Evolutionary conservation across 2,888 invertebrate species (phyloP).

Genomic region (Andrena haemorrhoa): DNA sequence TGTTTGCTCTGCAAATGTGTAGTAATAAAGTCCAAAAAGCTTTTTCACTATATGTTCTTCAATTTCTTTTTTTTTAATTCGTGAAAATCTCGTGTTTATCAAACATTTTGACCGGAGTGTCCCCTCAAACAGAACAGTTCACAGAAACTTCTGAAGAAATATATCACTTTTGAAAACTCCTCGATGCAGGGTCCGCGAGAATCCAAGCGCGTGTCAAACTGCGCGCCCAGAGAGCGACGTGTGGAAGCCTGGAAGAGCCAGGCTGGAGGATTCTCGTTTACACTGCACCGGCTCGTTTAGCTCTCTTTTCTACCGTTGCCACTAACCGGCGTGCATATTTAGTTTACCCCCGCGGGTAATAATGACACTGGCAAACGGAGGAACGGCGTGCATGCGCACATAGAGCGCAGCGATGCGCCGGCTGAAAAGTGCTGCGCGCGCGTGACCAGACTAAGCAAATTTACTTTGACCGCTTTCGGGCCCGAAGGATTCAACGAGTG

Average conservation of each 20-base stretch:
- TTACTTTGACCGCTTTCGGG: conserved; percentile 70
- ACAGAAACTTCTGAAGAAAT: too few species aligned
- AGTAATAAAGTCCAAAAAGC: too few species aligned
- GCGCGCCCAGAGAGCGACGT: conserved; percentile 25
- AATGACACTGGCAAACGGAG: conserved; percentile 77
- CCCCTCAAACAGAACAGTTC: too few species aligned
- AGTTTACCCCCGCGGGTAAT: conserved; percentile 64
- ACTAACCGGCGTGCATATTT: conserved; percentile 74
- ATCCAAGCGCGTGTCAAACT: conserved; percentile 41
- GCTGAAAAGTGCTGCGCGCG: conserved; percentile 69
- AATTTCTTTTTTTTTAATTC: too few species aligned
- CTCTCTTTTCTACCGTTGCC: conserved; percentile 48
- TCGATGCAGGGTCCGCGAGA: neutral
- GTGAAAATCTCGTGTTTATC: too few species aligned
- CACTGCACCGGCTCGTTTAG: conserved; percentile 53
- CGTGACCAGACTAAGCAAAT: conserved; percentile 79
- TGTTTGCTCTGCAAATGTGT: too few species aligned
- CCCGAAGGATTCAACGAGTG: conserved; percentile 61
- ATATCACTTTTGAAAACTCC: conserved; percentile 25
- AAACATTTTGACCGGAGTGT: too few species aligned
- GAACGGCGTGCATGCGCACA: conserved; percentile 61
- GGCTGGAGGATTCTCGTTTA: conserved; percentile 29
- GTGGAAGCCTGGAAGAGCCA: conserved; percentile 13
- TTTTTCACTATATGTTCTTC: too few species aligned
- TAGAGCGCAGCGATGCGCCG: conserved; percentile 50